phyloP scores from a whole-genome alignment of 2,888 invertebrate species.

The Arctia plantaginis region DNA sequence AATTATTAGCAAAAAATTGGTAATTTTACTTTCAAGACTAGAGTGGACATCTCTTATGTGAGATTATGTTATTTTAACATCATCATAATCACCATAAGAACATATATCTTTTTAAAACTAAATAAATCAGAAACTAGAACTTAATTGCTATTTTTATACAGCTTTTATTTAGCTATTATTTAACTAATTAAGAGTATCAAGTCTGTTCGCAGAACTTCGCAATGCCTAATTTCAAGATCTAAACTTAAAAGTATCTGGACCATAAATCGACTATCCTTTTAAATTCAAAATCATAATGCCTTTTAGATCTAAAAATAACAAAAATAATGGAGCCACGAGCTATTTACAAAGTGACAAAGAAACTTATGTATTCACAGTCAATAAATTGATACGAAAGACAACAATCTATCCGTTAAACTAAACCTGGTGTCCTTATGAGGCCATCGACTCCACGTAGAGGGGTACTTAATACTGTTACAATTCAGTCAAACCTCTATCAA shows the following conservation, averaged over 20 bases:
- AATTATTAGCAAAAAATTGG: no score
- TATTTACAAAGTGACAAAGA: neutral
- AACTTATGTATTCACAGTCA: neutral
- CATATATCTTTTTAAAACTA: no score
- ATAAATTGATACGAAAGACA: slow-evolving; percentile 11
- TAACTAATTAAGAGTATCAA: no score
- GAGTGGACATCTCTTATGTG: no score
- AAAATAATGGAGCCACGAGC: neutral
- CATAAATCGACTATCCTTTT: neutral
- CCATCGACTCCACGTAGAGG: slow-evolving; percentile 33
- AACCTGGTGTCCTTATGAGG: slow-evolving; percentile 47
- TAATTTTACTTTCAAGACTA: no score
- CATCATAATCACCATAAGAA: no score
- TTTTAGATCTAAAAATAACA: neutral
- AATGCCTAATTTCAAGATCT: neutral
- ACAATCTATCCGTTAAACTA: slow-evolving; percentile 18
- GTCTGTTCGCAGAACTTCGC: neutral
- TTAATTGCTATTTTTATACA: no score
- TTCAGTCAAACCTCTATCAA: slow-evolving; percentile 24
- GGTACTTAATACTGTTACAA: slow-evolving; percentile 21
- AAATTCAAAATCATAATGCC: neutral
- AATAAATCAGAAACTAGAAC: no score
- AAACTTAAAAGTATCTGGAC: neutral
- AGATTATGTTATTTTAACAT: no score
- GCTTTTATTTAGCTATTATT: no score